Conservation (phyloP, 2,888 invertebrate genomes). For the Cancer borealis region DNA sequence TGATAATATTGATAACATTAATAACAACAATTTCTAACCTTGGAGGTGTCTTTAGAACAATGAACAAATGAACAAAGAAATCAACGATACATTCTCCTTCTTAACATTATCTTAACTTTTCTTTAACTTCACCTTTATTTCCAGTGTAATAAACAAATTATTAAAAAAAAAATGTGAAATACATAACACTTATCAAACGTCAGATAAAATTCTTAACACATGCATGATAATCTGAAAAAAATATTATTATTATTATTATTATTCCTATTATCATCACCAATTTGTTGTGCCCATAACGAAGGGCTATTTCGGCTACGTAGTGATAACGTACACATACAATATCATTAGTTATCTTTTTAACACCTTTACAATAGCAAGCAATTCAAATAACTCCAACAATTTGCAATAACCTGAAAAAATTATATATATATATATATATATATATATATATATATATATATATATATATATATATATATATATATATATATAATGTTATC, state of each 20-base stretch:
- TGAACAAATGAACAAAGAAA: no score
- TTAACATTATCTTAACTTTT: no score
- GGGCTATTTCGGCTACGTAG: background rate
- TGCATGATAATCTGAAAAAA: background rate
- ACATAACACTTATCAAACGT: background rate
- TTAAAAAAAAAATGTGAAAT: background rate
- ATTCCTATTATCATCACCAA: background rate
- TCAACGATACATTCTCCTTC: no score
- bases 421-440: conserved; percentile 1
- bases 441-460: conserved; percentile 23
- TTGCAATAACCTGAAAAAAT: conserved; percentile 6
- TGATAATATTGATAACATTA: background rate
- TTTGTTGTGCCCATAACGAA: background rate
- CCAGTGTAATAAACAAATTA: background rate
- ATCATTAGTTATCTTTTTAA: background rate
- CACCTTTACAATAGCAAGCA: conserved; percentile 11
- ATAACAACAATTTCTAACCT: background rate
- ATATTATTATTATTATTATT: no score
- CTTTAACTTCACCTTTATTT: no score
- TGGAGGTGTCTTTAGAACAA: no score
- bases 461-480: background rate
- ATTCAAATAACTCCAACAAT: conserved; percentile 33
- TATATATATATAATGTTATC: background rate
- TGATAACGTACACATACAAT: background rate
- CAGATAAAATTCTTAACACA: background rate